Evolutionary conservation across 2,113 vertebrate species (phyloP).

Genomic region (Phylloscopus trochiloides): DNA sequence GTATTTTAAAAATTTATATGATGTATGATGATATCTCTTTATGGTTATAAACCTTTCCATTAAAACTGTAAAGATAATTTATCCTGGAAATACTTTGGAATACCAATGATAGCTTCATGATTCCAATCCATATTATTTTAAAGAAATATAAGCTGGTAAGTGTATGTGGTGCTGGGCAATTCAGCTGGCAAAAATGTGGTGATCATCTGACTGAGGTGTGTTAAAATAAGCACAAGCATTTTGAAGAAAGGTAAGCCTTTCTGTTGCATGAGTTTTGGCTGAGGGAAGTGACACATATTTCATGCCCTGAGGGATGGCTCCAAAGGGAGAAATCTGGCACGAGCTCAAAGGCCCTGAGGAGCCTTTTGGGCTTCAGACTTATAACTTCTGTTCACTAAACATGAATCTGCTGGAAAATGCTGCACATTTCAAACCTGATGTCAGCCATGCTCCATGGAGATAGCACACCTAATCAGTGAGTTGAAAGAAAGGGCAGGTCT

Average conservation of each 20-base stretch:
- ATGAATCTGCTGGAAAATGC: not conserved
- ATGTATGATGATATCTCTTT: not conserved
- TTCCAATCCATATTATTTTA: not conserved
- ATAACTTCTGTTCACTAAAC: not conserved
- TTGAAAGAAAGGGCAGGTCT: not conserved
- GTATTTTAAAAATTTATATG: not conserved
- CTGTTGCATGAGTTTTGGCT: not conserved
- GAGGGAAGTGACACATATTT: not conserved
- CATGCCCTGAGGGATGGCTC: not conserved
- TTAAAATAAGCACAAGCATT: not conserved
- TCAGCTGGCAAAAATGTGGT: not conserved
- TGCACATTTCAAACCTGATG: not conserved
- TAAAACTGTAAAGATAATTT: not conserved
- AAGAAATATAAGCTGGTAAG: not conserved
- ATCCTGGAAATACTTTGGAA: not conserved
- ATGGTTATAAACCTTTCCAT: not conserved
- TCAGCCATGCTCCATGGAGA: not conserved
- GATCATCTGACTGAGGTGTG: not conserved
- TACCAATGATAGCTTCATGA: not conserved
- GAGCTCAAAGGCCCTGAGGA: not conserved
- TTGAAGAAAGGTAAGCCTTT: not conserved
- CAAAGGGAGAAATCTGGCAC: not conserved
- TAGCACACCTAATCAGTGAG: rapidly evolving
- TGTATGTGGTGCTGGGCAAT: not conserved
- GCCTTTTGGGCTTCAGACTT: not conserved